phyloP scores from a whole-genome alignment of 2,888 invertebrate species.

The Sinotaia quadrata region DNA sequence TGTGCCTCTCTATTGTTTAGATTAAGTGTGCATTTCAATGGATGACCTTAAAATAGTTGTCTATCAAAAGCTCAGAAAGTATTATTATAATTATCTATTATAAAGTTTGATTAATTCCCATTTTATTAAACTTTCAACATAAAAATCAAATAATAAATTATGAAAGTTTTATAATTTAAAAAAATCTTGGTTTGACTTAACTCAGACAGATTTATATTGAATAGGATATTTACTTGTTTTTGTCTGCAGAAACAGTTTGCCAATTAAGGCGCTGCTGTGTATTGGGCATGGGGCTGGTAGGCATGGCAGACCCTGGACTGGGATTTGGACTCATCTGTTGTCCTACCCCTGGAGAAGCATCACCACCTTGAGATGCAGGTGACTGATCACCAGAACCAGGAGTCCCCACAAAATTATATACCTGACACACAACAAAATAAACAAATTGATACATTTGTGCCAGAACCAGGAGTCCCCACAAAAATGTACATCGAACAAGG shows the following conservation, averaged over 20 bases:
- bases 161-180: too few species aligned
- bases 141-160: too few species aligned
- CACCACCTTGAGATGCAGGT: constrained; percentile 33
- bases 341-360: constrained; percentile 34
- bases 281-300: constrained; percentile 26
- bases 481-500: constrained; percentile 34
- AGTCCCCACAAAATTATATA: constrained; percentile 38
- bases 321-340: constrained; percentile 26
- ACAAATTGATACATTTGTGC: background rate
- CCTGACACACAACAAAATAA: constrained; percentile 18
- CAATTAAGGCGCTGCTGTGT: constrained; percentile 22
- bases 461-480: constrained; percentile 38
- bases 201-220: background rate
- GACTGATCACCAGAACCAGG: constrained; percentile 38
- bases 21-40: too few species aligned
- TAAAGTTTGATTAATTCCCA: too few species aligned
- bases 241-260: constrained; percentile 8
- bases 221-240: constrained; percentile 6
- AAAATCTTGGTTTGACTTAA: too few species aligned
- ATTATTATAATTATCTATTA: too few species aligned
- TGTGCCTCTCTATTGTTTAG: too few species aligned
- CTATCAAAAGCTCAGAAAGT: too few species aligned
- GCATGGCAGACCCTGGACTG: constrained; percentile 16
- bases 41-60: too few species aligned
- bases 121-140: too few species aligned